Base-by-base conservation (phyloP, 2,888 invertebrate species). In the Eustalomyia histrio region DNA sequence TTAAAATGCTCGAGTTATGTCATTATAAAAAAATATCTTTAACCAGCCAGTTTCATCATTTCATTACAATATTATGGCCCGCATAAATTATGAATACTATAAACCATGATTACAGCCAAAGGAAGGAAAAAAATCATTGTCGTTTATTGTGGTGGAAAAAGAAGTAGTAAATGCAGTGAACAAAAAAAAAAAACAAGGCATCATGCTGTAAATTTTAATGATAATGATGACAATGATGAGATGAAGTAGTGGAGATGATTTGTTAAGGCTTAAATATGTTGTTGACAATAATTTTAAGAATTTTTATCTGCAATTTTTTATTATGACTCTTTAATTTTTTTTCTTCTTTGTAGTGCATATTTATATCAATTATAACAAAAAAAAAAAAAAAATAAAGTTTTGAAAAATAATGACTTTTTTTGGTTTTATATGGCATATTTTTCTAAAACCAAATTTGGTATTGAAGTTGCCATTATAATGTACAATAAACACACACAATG, bases 1-100 rank as follows among this genome's bases (percentile, higher is more conserved):
- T 88, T 88, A 88, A 88, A 88, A 89, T 88, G 89, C 89, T 85
- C 88, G 89, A 88, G 89, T 88, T 88, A 89, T 88, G 89, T 88
- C 88, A 88, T 88, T 88, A 88, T 89, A 87, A 73, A 73, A 72
- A 72, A 72, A 82, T 24, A 64, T 10, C 18, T 58, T n/a, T 21
- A 33, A 33, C 57, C 57, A 29, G n/a, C 29, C 29, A 12, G 33
- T 29, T 29, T n/a, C n/a, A 33, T 9, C 33, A 33, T 10, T 12
- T 12, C 53, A 14, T 14, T 58, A 33, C n/a, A 33, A 55, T n/a
- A 55, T 29, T n/a, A 64, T 52, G 52, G 24, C 57, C 64, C 65
- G 76, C 76, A 76, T 80, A 76, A 80, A 80, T 76, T 79, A 78
- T 55, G 43, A 67, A 18, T 55, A 47, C 24, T 52, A 53, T 17